Evolutionary conservation across 2,797 vertebrate genomes (phyloP).

Genomic region (Bucorvus abyssinicus): DNA sequence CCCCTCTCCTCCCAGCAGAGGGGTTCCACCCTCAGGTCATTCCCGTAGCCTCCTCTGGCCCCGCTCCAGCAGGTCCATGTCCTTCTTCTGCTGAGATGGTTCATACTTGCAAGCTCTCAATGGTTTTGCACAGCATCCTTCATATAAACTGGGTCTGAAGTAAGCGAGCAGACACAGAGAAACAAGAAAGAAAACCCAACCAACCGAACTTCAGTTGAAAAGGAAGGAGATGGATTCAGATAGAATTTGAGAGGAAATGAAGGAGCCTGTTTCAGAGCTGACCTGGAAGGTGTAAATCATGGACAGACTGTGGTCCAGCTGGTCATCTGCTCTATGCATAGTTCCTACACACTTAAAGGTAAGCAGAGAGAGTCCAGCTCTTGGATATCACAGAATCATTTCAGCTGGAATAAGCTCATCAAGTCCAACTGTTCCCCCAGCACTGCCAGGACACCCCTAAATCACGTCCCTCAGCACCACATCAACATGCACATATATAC

Average conservation of each 20-base stretch:
- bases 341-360: neutral
- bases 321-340: neutral
- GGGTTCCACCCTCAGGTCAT: no score
- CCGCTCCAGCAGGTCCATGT: no score
- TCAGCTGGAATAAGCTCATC: no score
- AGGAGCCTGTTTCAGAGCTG: neutral
- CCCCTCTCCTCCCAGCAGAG: no score
- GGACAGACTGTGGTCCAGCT: neutral
- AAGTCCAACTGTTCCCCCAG: no score
- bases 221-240: neutral
- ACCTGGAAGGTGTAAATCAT: neutral
- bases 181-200: neutral
- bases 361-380: neutral
- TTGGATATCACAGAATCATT: neutral
- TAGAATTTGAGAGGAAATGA: neutral
- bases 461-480: no score
- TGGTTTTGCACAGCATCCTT: neutral
- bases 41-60: no score
- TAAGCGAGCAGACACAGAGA: neutral
- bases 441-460: no score
- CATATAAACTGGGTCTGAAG: neutral
- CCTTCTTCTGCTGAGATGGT: no score
- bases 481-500: no score
- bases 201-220: neutral
- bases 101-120: neutral